phyloP scores from a whole-genome alignment of 2,797 vertebrate genomes.

The Lithobates sylvaticus region DNA sequence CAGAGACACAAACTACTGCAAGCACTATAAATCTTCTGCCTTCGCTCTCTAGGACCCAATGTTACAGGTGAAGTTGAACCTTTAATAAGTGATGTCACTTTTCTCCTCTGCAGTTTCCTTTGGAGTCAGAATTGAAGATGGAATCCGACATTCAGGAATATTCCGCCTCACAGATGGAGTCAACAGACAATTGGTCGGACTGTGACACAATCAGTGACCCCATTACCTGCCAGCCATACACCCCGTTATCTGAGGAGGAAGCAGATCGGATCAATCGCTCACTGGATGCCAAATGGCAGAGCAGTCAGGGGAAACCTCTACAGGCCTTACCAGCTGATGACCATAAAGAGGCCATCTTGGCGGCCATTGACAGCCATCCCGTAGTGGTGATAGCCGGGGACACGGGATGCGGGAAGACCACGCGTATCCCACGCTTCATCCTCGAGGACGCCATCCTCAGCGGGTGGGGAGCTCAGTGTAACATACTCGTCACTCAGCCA shows the following conservation, averaged over 20 bases:
- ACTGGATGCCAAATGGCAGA: constrained; percentile 83
- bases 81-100: too few relatives aligned
- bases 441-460: constrained; percentile 84
- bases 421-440: constrained; percentile 91
- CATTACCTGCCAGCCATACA: constrained; percentile 85
- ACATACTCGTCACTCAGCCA: constrained; percentile 93
- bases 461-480: constrained; percentile 86
- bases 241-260: constrained; percentile 74
- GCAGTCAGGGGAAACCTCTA: constrained; percentile 74
- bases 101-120: constrained; percentile 80
- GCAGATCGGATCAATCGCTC: constrained; percentile 75
- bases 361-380: constrained; percentile 81
- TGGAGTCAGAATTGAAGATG: constrained; percentile 67
- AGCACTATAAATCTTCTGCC: too few relatives aligned
- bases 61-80: too few relatives aligned
- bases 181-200: constrained; percentile 70
- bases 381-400: constrained; percentile 93
- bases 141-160: too few relatives aligned
- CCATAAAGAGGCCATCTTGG: constrained; percentile 84
- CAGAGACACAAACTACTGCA: too few relatives aligned
- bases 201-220: constrained; percentile 80
- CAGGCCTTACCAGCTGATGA: constrained; percentile 87
- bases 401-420: constrained; percentile 96
- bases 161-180: not conserved
- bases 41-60: too few relatives aligned